Evolutionary conservation across 2,113 vertebrate species (phyloP).

Genomic region (Elachura formosa): DNA sequence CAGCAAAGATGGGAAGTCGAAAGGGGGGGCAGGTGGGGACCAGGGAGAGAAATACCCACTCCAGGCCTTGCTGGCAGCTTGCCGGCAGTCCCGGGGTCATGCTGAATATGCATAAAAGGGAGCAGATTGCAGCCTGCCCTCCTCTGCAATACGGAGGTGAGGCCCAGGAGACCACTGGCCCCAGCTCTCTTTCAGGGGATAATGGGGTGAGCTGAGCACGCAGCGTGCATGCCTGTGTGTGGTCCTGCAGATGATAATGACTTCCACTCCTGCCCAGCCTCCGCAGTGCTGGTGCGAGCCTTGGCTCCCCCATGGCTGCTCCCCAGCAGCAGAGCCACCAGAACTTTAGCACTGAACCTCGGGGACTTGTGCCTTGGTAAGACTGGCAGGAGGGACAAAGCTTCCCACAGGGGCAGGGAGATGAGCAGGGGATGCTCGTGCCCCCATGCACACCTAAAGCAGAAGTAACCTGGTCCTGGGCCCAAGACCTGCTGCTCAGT

Average conservation of each 20-base stretch:
- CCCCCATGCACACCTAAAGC: accelerated
- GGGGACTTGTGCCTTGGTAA: not conserved
- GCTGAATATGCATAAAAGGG: conserved; percentile 54
- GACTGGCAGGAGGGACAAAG: not conserved
- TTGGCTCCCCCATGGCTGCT: not conserved
- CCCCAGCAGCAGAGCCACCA: not conserved
- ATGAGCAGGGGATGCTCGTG: not conserved
- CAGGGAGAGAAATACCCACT: not conserved
- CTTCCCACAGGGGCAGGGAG: not conserved
- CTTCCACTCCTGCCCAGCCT: conserved; percentile 36
- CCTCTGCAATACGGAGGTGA: conserved; percentile 27
- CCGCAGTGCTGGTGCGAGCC: accelerated
- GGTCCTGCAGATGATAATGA: conserved; percentile 24
- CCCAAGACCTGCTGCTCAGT: not conserved
- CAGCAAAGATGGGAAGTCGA: not conserved
- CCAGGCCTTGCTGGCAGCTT: conserved; percentile 30
- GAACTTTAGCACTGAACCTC: not conserved
- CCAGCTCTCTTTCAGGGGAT: conserved; percentile 40
- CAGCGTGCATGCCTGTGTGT: conserved; percentile 43
- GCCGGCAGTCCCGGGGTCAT: not conserved
- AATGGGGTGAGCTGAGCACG: conserved; percentile 30
- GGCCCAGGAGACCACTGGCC: conserved; percentile 1
- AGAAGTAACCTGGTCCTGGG: accelerated
- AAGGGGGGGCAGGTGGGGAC: not conserved
- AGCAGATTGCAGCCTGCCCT: conserved; percentile 40